Base-by-base conservation (phyloP, 2,888 invertebrate species). In the Stenurella melanura region DNA sequence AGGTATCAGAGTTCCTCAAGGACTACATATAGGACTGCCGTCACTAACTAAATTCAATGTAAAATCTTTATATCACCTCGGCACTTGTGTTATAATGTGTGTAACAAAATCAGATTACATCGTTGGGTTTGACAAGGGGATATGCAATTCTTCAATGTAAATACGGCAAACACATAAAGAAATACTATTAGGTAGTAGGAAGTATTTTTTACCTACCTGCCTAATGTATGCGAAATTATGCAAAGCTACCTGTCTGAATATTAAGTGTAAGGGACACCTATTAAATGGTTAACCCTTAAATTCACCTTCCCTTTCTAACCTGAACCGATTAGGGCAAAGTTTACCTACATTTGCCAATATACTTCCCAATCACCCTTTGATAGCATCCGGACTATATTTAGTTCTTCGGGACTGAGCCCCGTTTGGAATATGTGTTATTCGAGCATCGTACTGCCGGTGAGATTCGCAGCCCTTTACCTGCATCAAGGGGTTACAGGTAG, bases 261-360 rank as follows among this genome's bases (percentile, higher is more conserved):
- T 89, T 89, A 89, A 89, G 89, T 89, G 90, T 89, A 89, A 89
- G 87, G 88, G 89, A 90, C 89, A 89, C 90, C 90, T 85, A 86
- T 88, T 87, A 86, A 86, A 88, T 86, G 85, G 84, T 86, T 84
- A 86, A 87, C 87, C 87, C 87, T 82, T 79, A 81, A 78, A 78
- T 75, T 72, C 77, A 77, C 76, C 79, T 78, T 77, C 76, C 80
- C 76, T 75, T 79, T 79, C 74, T 63, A 76, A 56, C 70, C 61
- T 66, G 72, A 72, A 58, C 67, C 78, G 75, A 78, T 79, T 80
- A 81, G 76, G 82, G 74, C 77, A 79, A 79, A 77, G 72, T 79
- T 79, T 78, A 70, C 80, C 78, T 76, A 73, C 58, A 78, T 73
- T 75, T 79, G 58, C 77, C 76, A 70, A 71, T 70, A 71, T 42